Percentiles rank a stretch among this genome's conserved stretches.
Conservation (phyloP, 2,888 invertebrate species). For the Tillus elongatus region DNA sequence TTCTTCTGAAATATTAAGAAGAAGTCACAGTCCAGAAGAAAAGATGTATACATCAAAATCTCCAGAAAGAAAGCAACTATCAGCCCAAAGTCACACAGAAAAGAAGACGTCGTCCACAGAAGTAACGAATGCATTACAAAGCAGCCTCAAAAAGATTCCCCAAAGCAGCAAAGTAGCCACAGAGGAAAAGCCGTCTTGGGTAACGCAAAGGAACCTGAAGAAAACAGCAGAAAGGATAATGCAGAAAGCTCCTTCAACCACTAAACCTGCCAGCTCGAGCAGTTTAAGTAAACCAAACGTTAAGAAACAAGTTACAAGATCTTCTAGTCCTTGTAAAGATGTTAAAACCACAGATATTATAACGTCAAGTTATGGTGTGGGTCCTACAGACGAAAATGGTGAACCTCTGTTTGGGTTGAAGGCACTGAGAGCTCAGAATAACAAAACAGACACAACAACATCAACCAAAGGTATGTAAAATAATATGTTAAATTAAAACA, state of each 20-base stretch:
- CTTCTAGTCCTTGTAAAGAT: constrained; percentile 37
- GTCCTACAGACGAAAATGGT: constrained; percentile 73
- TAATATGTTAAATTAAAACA: too few species aligned
- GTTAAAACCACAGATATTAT: constrained; percentile 53
- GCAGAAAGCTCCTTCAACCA: constrained; percentile 20
- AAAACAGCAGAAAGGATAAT: constrained; percentile 44
- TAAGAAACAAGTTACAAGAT: constrained; percentile 21
- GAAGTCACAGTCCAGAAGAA: constrained; percentile 21
- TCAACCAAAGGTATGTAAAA: constrained; percentile 61
- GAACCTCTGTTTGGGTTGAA: constrained; percentile 69
- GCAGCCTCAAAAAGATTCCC: constrained; percentile 32
- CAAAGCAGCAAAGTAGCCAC: constrained; percentile 36
- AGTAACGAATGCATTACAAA: constrained; percentile 20
- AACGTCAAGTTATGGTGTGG: constrained; percentile 74
- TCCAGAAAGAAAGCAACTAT: constrained; percentile 44
- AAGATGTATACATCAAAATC: constrained; percentile 41
- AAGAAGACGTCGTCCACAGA: constrained; percentile 12
- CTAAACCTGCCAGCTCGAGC: constrained; percentile 14
- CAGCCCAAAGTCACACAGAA: background rate
- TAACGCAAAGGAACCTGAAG: constrained; percentile 50
- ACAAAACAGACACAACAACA: too few species aligned
- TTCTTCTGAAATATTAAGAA: constrained; percentile 14
- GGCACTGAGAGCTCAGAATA: constrained; percentile 55
- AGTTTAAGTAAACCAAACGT: constrained; percentile 17
- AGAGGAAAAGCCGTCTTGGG: constrained; percentile 54